Evolutionary conservation across 2,113 vertebrate genomes (phyloP), one percentile per base, ranked within the genome.

Genomic region (Turnix velox): DNA sequence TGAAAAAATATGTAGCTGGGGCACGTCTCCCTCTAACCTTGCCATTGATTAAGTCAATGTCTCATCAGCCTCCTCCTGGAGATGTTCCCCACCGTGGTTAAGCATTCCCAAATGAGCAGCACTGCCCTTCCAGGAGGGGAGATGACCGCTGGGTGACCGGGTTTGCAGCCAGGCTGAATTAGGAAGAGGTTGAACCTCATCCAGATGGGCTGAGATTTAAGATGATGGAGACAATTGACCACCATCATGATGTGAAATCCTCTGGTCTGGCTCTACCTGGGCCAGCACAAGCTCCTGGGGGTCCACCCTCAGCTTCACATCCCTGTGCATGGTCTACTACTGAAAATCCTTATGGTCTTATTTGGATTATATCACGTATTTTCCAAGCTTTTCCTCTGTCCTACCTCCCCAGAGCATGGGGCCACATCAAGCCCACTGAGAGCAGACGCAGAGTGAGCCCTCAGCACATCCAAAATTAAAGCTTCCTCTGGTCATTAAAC

Each of bases 21-120:
- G 74, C 87, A 91, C 87, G 33, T 89, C 89, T 91, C 24, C 95
- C 89, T 82, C 89, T 82, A 93, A 92, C 91, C 94, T 94, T 89
- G 71, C 54, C 8, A 82, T 87, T 91, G 72, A 94, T 91, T 87
- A 84, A 92, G 84, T 80, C 89, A 89, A 82, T 66, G 75, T 79
- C 94, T 87, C 42, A 57, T 54, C 94, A 92, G 9, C 63, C 93
- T 93, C 59, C 72, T 80, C 18, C 6, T 16, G 76, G 87, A 84
- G n/a, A 1, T 80, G 82, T 88, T 73, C 71, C 67, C 71, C 91
- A 93, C 48, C 88, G 25, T 77, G n/a, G 54, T 68, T 42, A 61
- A 91, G 66, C 71, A 28, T 88, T 84, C 66, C 81, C 65, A 31
- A 92, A 85, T 89, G 75, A 91, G 85, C 80, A 84, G 91, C 30